Conservation (phyloP, 2,113 vertebrate species). For the Falco punctatus region DNA sequence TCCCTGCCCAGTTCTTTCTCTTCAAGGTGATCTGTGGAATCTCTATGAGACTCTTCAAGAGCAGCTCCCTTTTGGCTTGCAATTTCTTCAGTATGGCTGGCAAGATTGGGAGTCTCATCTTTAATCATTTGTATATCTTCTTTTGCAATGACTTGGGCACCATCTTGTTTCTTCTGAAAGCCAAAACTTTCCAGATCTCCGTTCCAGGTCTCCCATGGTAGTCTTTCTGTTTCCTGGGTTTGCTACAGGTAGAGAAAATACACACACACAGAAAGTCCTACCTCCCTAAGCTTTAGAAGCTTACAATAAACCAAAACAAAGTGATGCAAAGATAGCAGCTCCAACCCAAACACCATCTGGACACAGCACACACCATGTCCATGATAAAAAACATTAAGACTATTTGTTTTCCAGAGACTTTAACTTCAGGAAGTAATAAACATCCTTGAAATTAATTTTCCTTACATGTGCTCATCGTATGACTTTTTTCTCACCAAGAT, state of each 20-base stretch:
- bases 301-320: neutral
- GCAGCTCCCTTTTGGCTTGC: neutral
- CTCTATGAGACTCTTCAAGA: neutral
- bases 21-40: neutral
- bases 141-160: neutral
- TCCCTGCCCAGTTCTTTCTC: neutral
- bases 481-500: neutral
- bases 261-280: neutral
- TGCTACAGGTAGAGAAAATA: slow-evolving; percentile 26
- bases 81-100: neutral
- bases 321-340: neutral
- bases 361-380: neutral
- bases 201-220: neutral
- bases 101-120: neutral
- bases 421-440: neutral
- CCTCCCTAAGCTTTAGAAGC: neutral
- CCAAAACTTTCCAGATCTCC: neutral
- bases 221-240: neutral
- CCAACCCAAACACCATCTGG: neutral
- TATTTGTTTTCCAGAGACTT: neutral
- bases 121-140: neutral
- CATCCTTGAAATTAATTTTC: neutral
- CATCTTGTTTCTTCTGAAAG: neutral
- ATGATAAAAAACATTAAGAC: neutral
- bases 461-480: neutral